These are phyloP conservation scores for Porphyrio hochstetteri DNA, from an alignment of 2,113 vertebrate genomes.

Conservation along the genomic window DNA sequence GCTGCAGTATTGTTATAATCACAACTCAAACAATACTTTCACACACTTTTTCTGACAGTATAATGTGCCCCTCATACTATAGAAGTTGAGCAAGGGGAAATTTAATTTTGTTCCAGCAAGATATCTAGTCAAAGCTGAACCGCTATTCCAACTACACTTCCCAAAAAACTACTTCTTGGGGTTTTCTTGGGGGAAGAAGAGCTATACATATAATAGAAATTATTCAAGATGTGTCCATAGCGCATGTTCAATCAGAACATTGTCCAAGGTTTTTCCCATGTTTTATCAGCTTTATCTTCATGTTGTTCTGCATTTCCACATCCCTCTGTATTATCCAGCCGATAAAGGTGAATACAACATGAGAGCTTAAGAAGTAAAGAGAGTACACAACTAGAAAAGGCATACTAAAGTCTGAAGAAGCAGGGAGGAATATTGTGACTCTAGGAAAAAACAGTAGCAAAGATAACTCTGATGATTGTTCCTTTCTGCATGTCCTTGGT, in stretches of 20 bases:
- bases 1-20: background rate
- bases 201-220: background rate
- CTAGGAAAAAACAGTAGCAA: background rate
- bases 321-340: background rate
- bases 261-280: background rate
- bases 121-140: background rate
- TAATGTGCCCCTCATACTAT: background rate
- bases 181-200: background rate
- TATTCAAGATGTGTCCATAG: background rate
- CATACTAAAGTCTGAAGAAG: background rate
- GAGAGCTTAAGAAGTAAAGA: background rate
- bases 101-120: background rate
- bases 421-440: background rate
- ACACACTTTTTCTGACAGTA: background rate
- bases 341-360: background rate
- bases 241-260: background rate
- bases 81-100: background rate
- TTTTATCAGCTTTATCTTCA: background rate
- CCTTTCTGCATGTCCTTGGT: background rate
- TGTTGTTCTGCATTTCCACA: background rate
- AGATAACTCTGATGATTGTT: background rate
- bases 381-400: background rate
- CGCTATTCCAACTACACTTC: background rate
- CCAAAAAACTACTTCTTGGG: background rate
- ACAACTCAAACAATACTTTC: background rate